Evolutionary conservation across 2,113 vertebrate genomes (phyloP), one percentile per base, ranked within the genome.

Genomic region (Epinephelus cyanopodus): DNA sequence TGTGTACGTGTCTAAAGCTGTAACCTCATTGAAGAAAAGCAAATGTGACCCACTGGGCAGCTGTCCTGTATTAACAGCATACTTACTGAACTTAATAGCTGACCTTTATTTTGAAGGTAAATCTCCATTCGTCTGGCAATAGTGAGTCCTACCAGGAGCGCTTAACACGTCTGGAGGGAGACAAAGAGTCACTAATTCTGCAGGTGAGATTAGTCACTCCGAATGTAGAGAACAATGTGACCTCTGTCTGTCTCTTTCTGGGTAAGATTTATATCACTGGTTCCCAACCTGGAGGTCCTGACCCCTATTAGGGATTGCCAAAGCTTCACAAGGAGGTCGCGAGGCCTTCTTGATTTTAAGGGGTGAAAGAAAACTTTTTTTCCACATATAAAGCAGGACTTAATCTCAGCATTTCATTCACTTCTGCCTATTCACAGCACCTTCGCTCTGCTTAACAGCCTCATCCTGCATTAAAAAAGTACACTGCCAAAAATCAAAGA

Each of bases 171-270:
- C 94, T 99, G 95, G 98, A 99, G 93, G 98, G 97, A 60, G 98
- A 99, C 93, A 99, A 99, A 93, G 98, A 99, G 84, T 99, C 98
- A 0, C 96, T 99, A 66, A 97, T 99, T 90, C 91, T 99, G 77
- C 98, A 99, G 98, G 98, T 99, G 77, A 92, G 92, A 77, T 58
- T n/a, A 58, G 10, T 48, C n/a, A 48, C 27, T 74, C n/a, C 62
- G 70, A 57, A n/a, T 11, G 21, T 58, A 29, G 6, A 67, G 53
- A 74, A 72, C 23, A 57, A 15, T 45, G 13, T 17, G 9, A 21
- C 45, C 8, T 74, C 39, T 64, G 12, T 58, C 3, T 71, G 18
- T 14, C 3, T 78, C 1, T 81, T 47, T 68, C 12, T 67, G 37
- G 37, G 6, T 14, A n/a, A 23, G 23, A 42, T 21, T 9, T 21